Base-by-base conservation (phyloP, 2,797 vertebrate genomes). In the Alca torda region DNA sequence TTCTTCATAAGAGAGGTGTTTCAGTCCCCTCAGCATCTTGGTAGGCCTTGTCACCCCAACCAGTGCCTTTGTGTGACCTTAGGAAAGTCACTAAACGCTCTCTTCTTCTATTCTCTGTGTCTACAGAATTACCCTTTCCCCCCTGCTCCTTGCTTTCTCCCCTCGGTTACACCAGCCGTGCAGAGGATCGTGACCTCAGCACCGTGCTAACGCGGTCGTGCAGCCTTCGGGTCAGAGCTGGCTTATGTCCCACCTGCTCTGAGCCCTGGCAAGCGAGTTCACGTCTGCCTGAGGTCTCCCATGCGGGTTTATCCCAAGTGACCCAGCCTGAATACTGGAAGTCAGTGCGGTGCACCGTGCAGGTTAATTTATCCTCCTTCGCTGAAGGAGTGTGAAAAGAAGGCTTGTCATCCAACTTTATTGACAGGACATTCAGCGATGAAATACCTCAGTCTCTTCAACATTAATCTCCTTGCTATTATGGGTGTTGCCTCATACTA, bases 141-240 rank as follows among this genome's bases (percentile, higher is more conserved):
- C 6, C 3, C 2, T 20, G 25, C 24, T 18, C 37, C 61, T 46
- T 37, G 13, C 45, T 74, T 13, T 64, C 35, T 54, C 9, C 4
- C 17, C 13, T 33, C 2, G 1, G 13, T 67, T 35, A 11, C 60
- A 57, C 18, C 28, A 72, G 18, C 31, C 17, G 19, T 6, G 28
- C 60, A 53, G 68, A 77, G 43, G 35, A 35, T 33, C 9, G 3
- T 18, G 39, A 17, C 14, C 31, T 83, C 72, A 25, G 21, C 63
- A 26, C 54, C 2, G 0, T 7, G 16, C 30, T 25, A 41, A 56
- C 1, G 2, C 19, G 46, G 35, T 43, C 7, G 1, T 0, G 0
- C 31, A 82, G 46, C 30, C 43, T 48, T 74, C 6, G 8, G 31
- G 37, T 60, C 41, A 46, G 45, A 89, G 25, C 50, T 39, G 68